These are phyloP conservation scores for Telenomus remus DNA, from an alignment of 1,140 invertebrate genomes.

Conservation along the genomic window DNA sequence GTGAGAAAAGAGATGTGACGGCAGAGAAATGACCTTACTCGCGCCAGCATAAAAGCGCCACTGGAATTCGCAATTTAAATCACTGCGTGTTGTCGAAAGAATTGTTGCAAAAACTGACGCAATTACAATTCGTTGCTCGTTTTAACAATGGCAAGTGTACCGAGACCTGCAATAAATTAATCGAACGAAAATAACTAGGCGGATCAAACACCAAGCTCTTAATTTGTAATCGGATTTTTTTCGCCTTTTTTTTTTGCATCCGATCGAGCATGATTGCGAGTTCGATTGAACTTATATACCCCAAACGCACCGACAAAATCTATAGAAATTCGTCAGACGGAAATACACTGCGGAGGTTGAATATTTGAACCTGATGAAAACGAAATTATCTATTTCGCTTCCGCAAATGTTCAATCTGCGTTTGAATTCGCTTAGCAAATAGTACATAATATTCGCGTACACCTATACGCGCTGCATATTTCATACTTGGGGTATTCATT, in stretches of 20 bases:
- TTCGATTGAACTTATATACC: too few species aligned
- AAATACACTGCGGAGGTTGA: too few species aligned
- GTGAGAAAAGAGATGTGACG: conserved; percentile 21
- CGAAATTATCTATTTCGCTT: conserved; percentile 20
- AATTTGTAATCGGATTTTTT: too few species aligned
- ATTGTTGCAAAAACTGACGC: neutral
- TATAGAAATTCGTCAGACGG: too few species aligned
- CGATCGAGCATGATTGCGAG: too few species aligned
- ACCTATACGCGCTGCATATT: neutral
- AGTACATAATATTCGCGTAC: conserved; percentile 27
- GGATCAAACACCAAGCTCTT: too few species aligned
- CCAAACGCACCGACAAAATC: too few species aligned
- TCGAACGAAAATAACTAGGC: too few species aligned
- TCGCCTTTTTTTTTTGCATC: too few species aligned
- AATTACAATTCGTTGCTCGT: too few species aligned
- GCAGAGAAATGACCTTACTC: conserved; percentile 46
- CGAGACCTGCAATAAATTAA: too few species aligned
- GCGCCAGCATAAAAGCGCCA: conserved; percentile 37
- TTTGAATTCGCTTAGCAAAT: conserved; percentile 32
- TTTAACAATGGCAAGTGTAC: too few species aligned
- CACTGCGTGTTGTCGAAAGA: conserved; percentile 12
- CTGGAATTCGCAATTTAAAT: conserved; percentile 42
- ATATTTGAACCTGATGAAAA: neutral
- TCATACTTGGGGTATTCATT: conserved; percentile 14
- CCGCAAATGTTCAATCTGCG: conserved; percentile 18